phyloP scores from a whole-genome alignment of 2,888 invertebrate genomes.

The Drosophila rubida region DNA sequence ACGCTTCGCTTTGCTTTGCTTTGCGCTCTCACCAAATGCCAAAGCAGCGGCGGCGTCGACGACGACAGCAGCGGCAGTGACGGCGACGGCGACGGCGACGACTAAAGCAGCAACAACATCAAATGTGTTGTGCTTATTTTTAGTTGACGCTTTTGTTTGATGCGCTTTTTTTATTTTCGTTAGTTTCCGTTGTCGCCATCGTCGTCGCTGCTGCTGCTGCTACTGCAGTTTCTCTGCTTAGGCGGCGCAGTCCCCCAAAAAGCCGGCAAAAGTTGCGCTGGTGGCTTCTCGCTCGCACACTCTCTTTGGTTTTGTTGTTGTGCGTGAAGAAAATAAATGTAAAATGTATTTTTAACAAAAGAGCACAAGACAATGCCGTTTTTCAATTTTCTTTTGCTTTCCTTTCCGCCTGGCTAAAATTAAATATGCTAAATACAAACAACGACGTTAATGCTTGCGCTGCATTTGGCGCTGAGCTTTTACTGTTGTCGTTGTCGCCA shows the following conservation, averaged over 20 bases:
- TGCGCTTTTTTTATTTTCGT: conserved; percentile 51
- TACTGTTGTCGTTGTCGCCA: conserved; percentile 31
- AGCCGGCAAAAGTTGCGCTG: conserved; percentile 50
- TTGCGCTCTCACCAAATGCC: conserved; percentile 9
- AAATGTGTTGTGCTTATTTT: conserved; percentile 52
- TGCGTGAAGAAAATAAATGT: conserved; percentile 67
- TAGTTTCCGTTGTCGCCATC: neutral
- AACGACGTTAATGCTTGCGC: conserved; percentile 42
- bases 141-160: conserved; percentile 63
- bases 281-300: conserved; percentile 1
- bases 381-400: conserved; percentile 63
- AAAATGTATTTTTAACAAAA: conserved; percentile 75
- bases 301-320: conserved; percentile 22
- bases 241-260: conserved; percentile 32
- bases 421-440: conserved; percentile 66
- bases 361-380: conserved; percentile 62
- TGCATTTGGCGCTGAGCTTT: conserved; percentile 55
- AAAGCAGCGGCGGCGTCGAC: conserved; percentile 17
- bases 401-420: conserved; percentile 72
- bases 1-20: neutral
- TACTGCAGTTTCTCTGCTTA: conserved; percentile 16
- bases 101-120: conserved; percentile 15
- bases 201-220: conserved; percentile 3
- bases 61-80: conserved; percentile 9
- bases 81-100: neutral